Percentiles rank a stretch among this genome's conserved stretches.
These are phyloP conservation scores for Harpalus rubripes DNA, from an alignment of 2,888 invertebrate species.

Conservation along the genomic window DNA sequence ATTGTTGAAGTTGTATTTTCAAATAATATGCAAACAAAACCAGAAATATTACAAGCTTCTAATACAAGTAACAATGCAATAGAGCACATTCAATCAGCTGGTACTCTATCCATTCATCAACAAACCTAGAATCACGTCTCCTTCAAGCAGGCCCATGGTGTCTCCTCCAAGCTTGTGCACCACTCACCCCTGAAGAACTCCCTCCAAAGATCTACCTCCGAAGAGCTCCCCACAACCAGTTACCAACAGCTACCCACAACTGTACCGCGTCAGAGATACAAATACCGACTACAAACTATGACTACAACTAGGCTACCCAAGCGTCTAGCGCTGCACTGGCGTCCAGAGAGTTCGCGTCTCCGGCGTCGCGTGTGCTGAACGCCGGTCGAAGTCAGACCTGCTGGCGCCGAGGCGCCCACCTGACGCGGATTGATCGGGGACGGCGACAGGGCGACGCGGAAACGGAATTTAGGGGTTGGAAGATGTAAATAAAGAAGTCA, in stretches of 20 bases:
- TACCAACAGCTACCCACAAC: too few relatives aligned
- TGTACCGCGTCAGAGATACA: too few relatives aligned
- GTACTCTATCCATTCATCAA: not conserved
- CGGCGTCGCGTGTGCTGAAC: slow-evolving; percentile 50
- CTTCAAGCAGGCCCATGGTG: slow-evolving; percentile 59
- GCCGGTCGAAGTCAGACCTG: slow-evolving; percentile 72
- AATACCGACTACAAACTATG: too few relatives aligned
- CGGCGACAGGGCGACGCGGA: not conserved
- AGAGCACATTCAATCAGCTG: too few relatives aligned
- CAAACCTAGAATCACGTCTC: slow-evolving; percentile 60
- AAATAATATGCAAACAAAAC: too few relatives aligned
- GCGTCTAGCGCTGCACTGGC: slow-evolving; percentile 14
- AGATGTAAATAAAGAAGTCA: not conserved
- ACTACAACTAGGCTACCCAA: not conserved
- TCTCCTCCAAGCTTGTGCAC: slow-evolving; percentile 8
- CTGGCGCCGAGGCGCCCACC: slow-evolving; percentile 70
- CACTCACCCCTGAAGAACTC: slow-evolving; percentile 6
- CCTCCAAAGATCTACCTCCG: too few relatives aligned
- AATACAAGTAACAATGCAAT: too few relatives aligned
- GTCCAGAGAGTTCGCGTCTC: not conserved
- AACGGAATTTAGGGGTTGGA: not conserved
- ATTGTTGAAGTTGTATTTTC: too few relatives aligned
- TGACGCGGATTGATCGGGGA: slow-evolving; percentile 51
- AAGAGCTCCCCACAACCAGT: too few relatives aligned
- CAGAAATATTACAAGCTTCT: too few relatives aligned